Base-by-base conservation (phyloP, 2,888 invertebrate species). In the Hydropsyche betteni region DNA sequence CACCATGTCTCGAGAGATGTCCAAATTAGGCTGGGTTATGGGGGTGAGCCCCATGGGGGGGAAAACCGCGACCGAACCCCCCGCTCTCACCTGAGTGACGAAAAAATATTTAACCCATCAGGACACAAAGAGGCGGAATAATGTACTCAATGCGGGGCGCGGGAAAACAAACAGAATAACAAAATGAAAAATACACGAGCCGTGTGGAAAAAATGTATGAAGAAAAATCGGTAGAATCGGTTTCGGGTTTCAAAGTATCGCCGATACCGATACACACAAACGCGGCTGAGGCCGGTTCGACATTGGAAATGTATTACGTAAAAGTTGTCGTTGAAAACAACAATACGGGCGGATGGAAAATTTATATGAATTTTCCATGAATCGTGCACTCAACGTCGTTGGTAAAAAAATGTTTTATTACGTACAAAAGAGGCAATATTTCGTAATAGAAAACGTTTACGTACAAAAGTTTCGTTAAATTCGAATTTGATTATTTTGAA, bases 71-170 rank as follows among this genome's bases (percentile, higher is more conserved):
- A 53, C 14, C n/a, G 53, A 7, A 53, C 1, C 53, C 7, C n/a
- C 53, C 53, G 14, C 8, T 58, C 16, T 58, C 58, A 58, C 58
- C 58, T 58, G 58, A 8, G 58, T 16, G 24, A 58, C 53, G 53
- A n/a, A 53, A 53, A 53, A 53, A 53, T 58, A 58, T 58, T 58
- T 58, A 58, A 58, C 58, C 58, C 16, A 58, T 58, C 58, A 58
- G 16, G 24, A 24, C 58, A 58, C 58, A 58, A 58, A 58, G 58
- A 58, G 58, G 58, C 58, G 58, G 58, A 58, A 58, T 58, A 58
- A 58, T 58, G 58, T 58, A 58, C 58, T 58, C 58, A 58, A 8
- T 58, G 24, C 16, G 58, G 16, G 24, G 16, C 4, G 24, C 44
- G 44, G 44, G 44, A 44, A 44, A 44, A 44, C 44, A 44, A 44